Percentiles rank a stretch among this genome's conserved stretches.
phyloP scores from a whole-genome alignment of 1,140 invertebrate species.

The Acromyrmex charruanus region DNA sequence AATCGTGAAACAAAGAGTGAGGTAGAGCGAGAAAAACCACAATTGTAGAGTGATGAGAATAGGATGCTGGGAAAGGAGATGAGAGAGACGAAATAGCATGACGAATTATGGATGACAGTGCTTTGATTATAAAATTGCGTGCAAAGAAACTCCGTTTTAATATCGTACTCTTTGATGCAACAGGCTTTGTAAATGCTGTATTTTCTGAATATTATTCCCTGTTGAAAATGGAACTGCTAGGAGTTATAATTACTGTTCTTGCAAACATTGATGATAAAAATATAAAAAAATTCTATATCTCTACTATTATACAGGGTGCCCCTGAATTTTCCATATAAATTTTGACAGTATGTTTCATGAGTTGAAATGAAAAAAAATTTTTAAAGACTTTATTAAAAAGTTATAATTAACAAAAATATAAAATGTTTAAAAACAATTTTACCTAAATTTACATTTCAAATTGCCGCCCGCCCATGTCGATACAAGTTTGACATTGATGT shows the following conservation, averaged over 20 bases:
- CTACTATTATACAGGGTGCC: neutral
- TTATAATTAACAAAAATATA: too few species aligned
- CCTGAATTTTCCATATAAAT: too few species aligned
- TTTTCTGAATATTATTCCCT: neutral
- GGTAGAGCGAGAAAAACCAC: slow-evolving; percentile 18
- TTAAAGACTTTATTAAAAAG: too few species aligned
- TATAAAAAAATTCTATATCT: neutral
- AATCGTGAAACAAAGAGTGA: slow-evolving; percentile 12
- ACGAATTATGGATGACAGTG: slow-evolving; percentile 18
- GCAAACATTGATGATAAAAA: neutral
- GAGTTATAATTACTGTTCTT: neutral
- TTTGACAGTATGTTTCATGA: too few species aligned
- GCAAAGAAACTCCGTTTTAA: neutral
- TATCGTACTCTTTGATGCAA: neutral
- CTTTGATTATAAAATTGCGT: slow-evolving; percentile 31
- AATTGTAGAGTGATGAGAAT: neutral
- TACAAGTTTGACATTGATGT: too few species aligned
- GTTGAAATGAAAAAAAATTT: too few species aligned
- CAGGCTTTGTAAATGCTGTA: neutral
- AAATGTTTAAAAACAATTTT: too few species aligned
- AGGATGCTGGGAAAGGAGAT: neutral
- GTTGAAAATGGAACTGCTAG: neutral
- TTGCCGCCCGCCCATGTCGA: too few species aligned
- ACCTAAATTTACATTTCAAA: too few species aligned
- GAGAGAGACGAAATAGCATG: neutral